Evolutionary conservation across 2,113 vertebrate species (phyloP).

Genomic region (Grantiella picta): DNA sequence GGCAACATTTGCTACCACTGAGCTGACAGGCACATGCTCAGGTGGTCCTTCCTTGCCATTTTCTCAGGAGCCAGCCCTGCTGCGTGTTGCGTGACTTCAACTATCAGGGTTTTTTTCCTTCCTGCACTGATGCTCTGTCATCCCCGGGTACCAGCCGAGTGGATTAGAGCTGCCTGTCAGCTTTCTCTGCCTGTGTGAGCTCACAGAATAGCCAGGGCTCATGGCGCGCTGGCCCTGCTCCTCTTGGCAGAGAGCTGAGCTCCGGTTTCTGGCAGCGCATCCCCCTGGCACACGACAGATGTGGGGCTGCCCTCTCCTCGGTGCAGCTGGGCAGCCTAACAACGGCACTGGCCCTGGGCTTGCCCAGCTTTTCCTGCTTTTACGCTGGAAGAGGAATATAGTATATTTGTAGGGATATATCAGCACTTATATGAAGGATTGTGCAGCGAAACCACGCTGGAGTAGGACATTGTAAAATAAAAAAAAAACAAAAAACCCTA

Average conservation of each 20-base stretch:
- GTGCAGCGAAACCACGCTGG: fast-evolving
- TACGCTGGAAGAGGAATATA: neutral
- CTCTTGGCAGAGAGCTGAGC: conserved; percentile 12
- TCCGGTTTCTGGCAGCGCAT: neutral
- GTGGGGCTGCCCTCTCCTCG: neutral
- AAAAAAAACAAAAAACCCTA: neutral
- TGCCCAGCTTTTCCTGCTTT: neutral
- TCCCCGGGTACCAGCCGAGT: conserved; percentile 13
- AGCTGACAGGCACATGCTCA: neutral
- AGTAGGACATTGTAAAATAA: neutral
- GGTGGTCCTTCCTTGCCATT: neutral
- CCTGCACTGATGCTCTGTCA: neutral
- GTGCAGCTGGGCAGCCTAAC: conserved; percentile 10
- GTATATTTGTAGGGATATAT: fast-evolving
- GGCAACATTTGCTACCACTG: neutral
- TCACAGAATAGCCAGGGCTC: conserved; percentile 4
- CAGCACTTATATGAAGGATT: fast-evolving
- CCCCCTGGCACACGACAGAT: conserved; percentile 17
- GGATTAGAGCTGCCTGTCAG: conserved; percentile 63
- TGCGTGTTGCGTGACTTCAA: neutral
- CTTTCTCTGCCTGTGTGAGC: neutral
- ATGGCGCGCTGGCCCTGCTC: neutral
- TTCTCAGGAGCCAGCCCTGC: neutral
- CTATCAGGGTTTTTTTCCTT: neutral
- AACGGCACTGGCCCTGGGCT: neutral